Percentiles rank a stretch among this genome's conserved stretches.
phyloP scores from a whole-genome alignment of 2,113 vertebrate genomes.

The Peromyscus californicus region DNA sequence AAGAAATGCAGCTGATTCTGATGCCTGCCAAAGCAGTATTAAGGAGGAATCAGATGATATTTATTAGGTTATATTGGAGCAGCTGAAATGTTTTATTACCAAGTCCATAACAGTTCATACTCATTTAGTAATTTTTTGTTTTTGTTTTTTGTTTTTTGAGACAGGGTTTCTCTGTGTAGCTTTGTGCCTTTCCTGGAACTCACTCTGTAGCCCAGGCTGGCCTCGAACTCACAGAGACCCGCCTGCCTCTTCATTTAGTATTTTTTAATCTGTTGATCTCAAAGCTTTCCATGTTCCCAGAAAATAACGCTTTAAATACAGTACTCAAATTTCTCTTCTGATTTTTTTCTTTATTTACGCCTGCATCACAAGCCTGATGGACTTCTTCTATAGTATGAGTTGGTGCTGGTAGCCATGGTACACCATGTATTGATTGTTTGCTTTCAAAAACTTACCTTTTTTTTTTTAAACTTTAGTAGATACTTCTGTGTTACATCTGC shows the following conservation, averaged over 20 bases:
- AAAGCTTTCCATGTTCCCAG: constrained; percentile 19
- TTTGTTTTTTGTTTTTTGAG: too few relatives aligned
- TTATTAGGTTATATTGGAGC: neutral
- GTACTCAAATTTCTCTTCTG: constrained; percentile 40
- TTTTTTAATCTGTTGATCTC: constrained; percentile 43
- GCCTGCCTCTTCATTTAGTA: neutral
- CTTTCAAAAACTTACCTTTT: neutral
- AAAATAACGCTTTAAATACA: constrained; percentile 47
- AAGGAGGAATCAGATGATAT: neutral
- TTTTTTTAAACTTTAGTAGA: neutral
- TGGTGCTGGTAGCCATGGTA: neutral
- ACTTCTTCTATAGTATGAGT: neutral
- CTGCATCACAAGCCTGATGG: neutral
- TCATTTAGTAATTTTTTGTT: too few relatives aligned
- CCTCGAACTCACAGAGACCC: too few relatives aligned
- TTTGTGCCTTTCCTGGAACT: too few relatives aligned
- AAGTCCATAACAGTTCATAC: constrained; percentile 30
- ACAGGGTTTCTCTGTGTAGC: too few relatives aligned
- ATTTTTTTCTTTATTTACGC: neutral
- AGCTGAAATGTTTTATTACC: constrained; percentile 53
- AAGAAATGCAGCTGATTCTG: neutral
- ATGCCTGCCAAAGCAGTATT: neutral
- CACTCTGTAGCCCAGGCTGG: too few relatives aligned
- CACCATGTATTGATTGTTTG: neutral
- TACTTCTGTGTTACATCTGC: neutral